A percentile compares a stretch with the other conserved stretches of the same genome.
Evolutionary conservation across 2,113 vertebrate species (phyloP).

Genomic region (Pogonocichla stellata): DNA sequence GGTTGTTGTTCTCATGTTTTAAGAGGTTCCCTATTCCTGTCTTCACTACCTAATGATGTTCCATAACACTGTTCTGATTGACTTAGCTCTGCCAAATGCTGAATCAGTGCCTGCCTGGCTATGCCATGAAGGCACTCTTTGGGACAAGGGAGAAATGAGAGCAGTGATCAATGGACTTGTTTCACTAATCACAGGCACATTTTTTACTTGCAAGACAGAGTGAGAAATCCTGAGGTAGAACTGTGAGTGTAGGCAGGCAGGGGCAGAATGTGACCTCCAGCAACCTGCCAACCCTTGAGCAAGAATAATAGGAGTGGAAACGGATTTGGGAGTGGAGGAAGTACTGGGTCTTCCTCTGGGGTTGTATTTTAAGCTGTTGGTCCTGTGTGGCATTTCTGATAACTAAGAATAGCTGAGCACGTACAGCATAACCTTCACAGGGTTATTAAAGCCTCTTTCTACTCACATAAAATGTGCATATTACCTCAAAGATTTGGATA

Average conservation of each 20-base stretch:
- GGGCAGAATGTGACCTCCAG: neutral
- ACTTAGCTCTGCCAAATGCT: neutral
- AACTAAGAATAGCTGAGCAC: neutral
- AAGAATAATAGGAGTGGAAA: conserved; percentile 46
- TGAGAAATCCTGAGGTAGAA: neutral
- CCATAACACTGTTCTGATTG: neutral
- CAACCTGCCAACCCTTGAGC: neutral
- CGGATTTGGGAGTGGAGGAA: conserved; percentile 62
- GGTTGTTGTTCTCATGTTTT: neutral
- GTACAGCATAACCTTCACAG: neutral
- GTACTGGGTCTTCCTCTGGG: conserved; percentile 26
- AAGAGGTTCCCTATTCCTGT: neutral
- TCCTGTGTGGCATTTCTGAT: neutral
- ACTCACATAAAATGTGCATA: neutral
- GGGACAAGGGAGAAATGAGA: neutral
- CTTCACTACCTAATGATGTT: neutral
- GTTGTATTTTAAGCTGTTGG: conserved; percentile 7
- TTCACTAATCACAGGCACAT: neutral
- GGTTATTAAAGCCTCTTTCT: neutral
- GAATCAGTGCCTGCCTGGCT: neutral
- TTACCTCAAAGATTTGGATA: neutral
- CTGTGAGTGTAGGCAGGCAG: neutral
- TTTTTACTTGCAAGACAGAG: neutral
- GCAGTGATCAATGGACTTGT: neutral
- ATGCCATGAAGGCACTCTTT: neutral